Conservation (phyloP, 1,140 invertebrate genomes). For the Drosophila pseudoananassae region DNA sequence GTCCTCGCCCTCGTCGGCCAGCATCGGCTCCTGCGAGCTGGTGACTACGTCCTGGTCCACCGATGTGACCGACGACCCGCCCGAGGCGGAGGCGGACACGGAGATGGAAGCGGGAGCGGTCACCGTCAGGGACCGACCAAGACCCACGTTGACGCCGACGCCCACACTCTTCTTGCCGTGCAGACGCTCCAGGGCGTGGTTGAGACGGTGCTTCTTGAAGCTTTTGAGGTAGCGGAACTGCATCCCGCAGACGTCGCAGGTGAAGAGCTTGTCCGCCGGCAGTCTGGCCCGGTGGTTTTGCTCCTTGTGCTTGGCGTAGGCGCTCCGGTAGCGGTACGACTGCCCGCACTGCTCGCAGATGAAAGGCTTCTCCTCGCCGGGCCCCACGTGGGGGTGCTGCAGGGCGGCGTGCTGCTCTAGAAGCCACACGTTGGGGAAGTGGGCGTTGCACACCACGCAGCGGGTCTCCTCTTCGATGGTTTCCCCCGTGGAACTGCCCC, state of each 20-base stretch:
- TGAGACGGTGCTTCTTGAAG: conserved; percentile 94
- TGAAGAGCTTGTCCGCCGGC: conserved; percentile 94
- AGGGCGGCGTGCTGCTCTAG: conserved; percentile 91
- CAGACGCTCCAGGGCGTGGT: conserved; percentile 92
- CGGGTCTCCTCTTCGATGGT: conserved; percentile 83
- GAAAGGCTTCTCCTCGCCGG: conserved; percentile 93
- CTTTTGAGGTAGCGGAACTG: conserved; percentile 94
- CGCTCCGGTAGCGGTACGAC: conserved; percentile 94
- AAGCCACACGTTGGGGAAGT: conserved; percentile 92
- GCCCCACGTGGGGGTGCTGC: conserved; percentile 88
- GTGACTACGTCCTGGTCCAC: conserved; percentile 87
- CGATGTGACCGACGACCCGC: conserved; percentile 21
- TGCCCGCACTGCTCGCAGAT: conserved; percentile 96
- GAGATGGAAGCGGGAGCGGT: conserved; percentile 7
- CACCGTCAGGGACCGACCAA: conserved; percentile 23
- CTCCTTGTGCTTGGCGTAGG: conserved; percentile 94
- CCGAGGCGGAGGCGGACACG: conserved; percentile 7
- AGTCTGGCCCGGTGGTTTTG: conserved; percentile 93
- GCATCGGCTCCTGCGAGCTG: conserved; percentile 88
- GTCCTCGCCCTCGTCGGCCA: conserved; percentile 80
- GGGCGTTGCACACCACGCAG: conserved; percentile 91
- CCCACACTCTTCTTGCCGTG: conserved; percentile 86
- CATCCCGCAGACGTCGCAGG: conserved; percentile 95
- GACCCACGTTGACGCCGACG: conserved; percentile 21
- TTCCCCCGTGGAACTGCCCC: conserved; percentile 27